A percentile compares a stretch with the other conserved stretches of the same genome.
These are phyloP conservation scores for Paraescarpia echinospica DNA, from an alignment of 1,140 invertebrate genomes.

Conservation along the genomic window DNA sequence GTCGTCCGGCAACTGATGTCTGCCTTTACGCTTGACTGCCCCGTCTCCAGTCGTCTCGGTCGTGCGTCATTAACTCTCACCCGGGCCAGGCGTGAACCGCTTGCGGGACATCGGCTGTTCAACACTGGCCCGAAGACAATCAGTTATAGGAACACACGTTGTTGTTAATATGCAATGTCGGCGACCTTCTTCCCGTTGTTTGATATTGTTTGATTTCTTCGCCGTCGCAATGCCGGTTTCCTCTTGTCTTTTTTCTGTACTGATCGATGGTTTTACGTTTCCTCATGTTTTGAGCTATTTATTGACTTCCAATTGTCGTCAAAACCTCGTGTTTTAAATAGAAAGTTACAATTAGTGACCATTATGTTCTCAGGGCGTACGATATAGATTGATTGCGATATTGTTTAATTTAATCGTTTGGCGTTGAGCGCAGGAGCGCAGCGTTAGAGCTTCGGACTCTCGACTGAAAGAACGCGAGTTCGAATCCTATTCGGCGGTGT, in stretches of 20 bases:
- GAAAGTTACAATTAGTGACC: too few species aligned
- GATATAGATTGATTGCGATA: neutral
- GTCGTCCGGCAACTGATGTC: neutral
- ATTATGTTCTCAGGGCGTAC: too few species aligned
- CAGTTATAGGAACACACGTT: neutral
- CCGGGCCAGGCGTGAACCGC: neutral
- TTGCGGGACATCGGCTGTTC: neutral
- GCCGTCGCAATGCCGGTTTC: too few species aligned
- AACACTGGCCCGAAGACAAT: neutral
- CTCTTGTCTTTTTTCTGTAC: too few species aligned
- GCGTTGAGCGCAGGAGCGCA: too few species aligned
- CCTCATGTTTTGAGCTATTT: too few species aligned
- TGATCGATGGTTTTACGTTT: too few species aligned
- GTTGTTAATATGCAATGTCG: neutral
- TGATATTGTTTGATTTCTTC: neutral
- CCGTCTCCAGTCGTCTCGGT: neutral
- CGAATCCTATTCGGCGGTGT: too few species aligned
- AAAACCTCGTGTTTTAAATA: too few species aligned
- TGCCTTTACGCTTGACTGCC: neutral
- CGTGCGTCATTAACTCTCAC: neutral
- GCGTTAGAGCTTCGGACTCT: too few species aligned
- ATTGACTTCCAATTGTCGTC: too few species aligned
- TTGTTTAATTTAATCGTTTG: neutral
- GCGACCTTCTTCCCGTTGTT: neutral
- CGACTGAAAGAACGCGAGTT: too few species aligned